These are phyloP conservation scores for Alexandromys fortis DNA, from an alignment of 2,113 vertebrate species.

Conservation along the genomic window DNA sequence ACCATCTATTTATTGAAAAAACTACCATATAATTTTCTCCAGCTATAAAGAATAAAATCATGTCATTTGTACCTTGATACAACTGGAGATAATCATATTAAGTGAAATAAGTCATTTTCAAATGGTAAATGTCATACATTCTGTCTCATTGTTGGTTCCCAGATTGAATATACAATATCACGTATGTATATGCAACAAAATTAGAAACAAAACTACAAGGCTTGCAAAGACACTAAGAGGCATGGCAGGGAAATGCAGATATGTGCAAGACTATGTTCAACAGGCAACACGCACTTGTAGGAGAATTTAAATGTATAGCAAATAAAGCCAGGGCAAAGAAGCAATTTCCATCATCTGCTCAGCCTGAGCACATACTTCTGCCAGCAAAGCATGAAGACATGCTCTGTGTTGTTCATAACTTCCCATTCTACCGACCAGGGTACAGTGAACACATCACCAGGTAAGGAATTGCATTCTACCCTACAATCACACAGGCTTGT, in stretches of 20 bases:
- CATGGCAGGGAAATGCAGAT: not conserved
- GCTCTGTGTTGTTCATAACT: too few species aligned
- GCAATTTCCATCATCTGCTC: accelerated
- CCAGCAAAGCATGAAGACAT: not conserved
- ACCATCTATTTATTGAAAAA: not conserved
- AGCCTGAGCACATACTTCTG: not conserved
- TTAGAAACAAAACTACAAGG: not conserved
- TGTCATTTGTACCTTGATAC: not conserved
- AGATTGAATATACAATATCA: not conserved
- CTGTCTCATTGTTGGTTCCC: not conserved
- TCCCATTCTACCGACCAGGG: not conserved
- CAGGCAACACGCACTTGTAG: too few species aligned
- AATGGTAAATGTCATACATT: not conserved
- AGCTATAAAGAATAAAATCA: not conserved
- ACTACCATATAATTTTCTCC: not conserved
- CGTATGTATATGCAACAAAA: not conserved
- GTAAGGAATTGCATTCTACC: not conserved
- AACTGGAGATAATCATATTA: too few species aligned
- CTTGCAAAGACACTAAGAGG: not conserved
- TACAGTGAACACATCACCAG: not conserved
- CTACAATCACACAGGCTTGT: not conserved
- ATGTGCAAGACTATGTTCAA: not conserved
- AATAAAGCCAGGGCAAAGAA: not conserved
- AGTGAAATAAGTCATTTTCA: not conserved
- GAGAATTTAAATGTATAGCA: too few species aligned